Base-by-base conservation (phyloP, 1,140 invertebrate species). In the Drosophila punjabiensis region DNA sequence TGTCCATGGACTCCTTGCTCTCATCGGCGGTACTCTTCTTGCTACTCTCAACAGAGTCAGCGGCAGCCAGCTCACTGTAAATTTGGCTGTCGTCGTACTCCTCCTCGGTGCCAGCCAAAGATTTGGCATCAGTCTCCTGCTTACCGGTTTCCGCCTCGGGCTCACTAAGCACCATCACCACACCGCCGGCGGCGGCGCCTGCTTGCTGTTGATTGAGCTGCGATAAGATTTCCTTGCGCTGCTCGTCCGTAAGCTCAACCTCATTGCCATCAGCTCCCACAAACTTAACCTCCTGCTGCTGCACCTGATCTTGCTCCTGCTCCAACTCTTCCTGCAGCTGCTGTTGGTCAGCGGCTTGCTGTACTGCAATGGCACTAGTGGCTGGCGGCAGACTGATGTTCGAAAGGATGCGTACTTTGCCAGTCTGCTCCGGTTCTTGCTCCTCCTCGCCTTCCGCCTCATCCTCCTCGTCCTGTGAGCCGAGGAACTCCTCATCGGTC, bases 401-500 rank as follows among this genome's bases (percentile, higher is more conserved):
- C 20, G 94, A 93, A 32, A 94, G 74, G 53, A 95, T 92, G 84
- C 94, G 93, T 53, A 95, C 94, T 66, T 95, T 94, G 41, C 77
- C 81, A 8, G 71, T 67, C 9, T 70, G 67, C 30, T 81, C 61
- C 47, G 47, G 28, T 84, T 75, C 59, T 10, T 71, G 60, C 11
- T 79, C 75, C 2, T 48, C 48, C n/a, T 75, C 81, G 5, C 65
- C 73, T 11, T 87, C 81, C 9, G 39, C 56, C 13, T 80, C 78
- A 10, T 82, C 62, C 65, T 94, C 78, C 62, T 82, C 60, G 70
- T 94, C 94, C 14, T 94, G 90, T 18, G 78, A 84, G 52, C 92
- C 91, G 43, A 93, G 69, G 28, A 91, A 91, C 61, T 95, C 94
- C 39, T 95, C 95, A 88, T 95, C 95, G 35, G 94, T 94, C 69